phyloP scores from a whole-genome alignment of 2,888 invertebrate species.

The Agrotis puta region DNA sequence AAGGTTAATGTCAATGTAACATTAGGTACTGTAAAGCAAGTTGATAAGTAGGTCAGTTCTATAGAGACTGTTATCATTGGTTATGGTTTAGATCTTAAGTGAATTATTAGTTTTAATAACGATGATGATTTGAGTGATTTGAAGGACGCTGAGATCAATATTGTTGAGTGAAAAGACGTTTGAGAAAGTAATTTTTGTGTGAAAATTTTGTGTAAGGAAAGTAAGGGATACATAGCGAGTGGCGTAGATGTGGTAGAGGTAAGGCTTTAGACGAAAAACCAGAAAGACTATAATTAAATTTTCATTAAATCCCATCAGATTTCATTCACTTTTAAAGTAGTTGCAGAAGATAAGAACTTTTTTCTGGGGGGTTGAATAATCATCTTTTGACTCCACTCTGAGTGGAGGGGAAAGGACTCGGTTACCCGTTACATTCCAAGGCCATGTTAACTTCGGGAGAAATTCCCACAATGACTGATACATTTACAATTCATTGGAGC shows the following conservation, averaged over 20 bases:
- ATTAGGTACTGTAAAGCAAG: neutral
- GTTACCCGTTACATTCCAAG: too few relatives aligned
- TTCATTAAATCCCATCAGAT: neutral
- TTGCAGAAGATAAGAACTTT: too few relatives aligned
- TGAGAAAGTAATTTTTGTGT: neutral
- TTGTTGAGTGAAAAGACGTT: too few relatives aligned
- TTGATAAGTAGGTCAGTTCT: constrained; percentile 10
- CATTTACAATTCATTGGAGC: too few relatives aligned
- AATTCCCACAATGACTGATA: too few relatives aligned
- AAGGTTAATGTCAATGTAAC: constrained; percentile 61
- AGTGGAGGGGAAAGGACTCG: too few relatives aligned
- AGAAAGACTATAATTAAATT: too few relatives aligned
- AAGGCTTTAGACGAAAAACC: neutral
- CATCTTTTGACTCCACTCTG: too few relatives aligned
- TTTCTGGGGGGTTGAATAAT: too few relatives aligned
- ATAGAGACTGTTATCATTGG: constrained; percentile 3
- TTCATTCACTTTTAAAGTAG: neutral
- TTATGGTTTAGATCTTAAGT: neutral
- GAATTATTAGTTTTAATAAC: neutral
- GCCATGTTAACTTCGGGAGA: too few relatives aligned
- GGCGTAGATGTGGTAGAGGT: constrained; percentile 2
- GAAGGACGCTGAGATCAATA: too few relatives aligned
- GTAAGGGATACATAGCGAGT: neutral
- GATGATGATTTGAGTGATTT: neutral
- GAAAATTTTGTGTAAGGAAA: too few relatives aligned